phyloP scores from a whole-genome alignment of 2,797 vertebrate genomes.

The Pterois miles region DNA sequence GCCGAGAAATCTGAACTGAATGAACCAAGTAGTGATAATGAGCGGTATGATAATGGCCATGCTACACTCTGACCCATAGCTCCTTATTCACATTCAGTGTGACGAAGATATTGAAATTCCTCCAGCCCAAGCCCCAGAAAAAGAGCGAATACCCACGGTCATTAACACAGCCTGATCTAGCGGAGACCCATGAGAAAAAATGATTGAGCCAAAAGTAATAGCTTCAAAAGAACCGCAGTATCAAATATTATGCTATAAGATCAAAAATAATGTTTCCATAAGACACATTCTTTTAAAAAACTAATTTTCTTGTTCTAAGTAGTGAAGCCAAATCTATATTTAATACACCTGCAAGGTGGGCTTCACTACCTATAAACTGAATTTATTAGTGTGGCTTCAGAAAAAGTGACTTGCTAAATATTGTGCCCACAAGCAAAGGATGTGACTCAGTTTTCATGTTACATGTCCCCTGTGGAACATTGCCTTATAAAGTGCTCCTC shows the following conservation, averaged over 20 bases:
- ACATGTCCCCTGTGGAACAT: conserved; percentile 64
- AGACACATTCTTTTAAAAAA: not conserved
- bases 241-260: conserved; percentile 38
- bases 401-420: conserved; percentile 59
- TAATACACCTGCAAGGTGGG: conserved; percentile 41
- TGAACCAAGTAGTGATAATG: conserved; percentile 52
- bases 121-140: conserved; percentile 24
- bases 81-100: conserved; percentile 59
- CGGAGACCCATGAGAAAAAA: conserved; percentile 39
- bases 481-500: conserved; percentile 68
- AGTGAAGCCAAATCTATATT: conserved; percentile 31
- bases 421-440: conserved; percentile 66
- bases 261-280: conserved; percentile 32
- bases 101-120: conserved; percentile 54
- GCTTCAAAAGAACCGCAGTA: conserved; percentile 39
- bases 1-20: conserved; percentile 27
- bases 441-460: conserved; percentile 69
- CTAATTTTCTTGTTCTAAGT: not conserved
- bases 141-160: conserved; percentile 36
- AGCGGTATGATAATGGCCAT: conserved; percentile 62
- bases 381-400: conserved; percentile 52
- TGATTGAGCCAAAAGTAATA: conserved; percentile 46
- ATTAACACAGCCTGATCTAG: conserved; percentile 40
- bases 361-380: conserved; percentile 28
- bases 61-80: conserved; percentile 56